A percentile compares a stretch with the other conserved stretches of the same genome.
These are phyloP conservation scores for Sturnira hondurensis DNA, from an alignment of 2,113 vertebrate genomes.

Conservation along the genomic window DNA sequence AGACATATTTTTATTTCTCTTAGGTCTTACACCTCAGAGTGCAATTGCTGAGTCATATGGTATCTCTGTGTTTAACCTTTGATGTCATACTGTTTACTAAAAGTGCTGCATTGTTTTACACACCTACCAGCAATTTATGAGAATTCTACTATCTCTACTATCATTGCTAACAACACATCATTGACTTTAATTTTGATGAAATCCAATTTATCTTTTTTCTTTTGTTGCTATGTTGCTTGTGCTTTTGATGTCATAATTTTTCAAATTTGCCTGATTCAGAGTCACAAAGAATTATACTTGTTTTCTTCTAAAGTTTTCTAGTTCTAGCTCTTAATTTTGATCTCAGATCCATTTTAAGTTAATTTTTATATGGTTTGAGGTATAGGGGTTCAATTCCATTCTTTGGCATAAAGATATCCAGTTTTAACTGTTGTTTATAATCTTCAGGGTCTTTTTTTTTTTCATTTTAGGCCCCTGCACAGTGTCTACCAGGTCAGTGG, in stretches of 20 bases:
- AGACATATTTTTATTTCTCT: background rate
- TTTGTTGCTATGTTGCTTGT: background rate
- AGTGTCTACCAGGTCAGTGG: constrained; percentile 82
- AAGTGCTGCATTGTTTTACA: background rate
- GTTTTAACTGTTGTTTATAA: constrained; percentile 27
- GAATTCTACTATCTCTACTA: background rate
- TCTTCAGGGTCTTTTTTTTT: background rate
- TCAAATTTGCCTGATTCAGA: background rate
- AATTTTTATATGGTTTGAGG: background rate
- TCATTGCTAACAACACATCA: background rate
- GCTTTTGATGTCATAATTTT: constrained; percentile 8
- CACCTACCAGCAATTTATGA: background rate
- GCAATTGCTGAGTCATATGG: background rate
- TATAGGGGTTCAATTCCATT: background rate
- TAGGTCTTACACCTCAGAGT: background rate
- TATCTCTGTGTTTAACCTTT: background rate
- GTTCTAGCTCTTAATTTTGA: background rate
- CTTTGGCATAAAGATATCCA: background rate
- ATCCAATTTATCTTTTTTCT: background rate
- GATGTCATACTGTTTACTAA: background rate
- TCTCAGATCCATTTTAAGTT: background rate
- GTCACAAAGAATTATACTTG: background rate
- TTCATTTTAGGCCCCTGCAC: constrained; percentile 79
- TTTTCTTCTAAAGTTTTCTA: constrained; percentile 16
- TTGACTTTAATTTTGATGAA: background rate